phyloP scores from a whole-genome alignment of 2,888 invertebrate species.

The Melanargia galathea region DNA sequence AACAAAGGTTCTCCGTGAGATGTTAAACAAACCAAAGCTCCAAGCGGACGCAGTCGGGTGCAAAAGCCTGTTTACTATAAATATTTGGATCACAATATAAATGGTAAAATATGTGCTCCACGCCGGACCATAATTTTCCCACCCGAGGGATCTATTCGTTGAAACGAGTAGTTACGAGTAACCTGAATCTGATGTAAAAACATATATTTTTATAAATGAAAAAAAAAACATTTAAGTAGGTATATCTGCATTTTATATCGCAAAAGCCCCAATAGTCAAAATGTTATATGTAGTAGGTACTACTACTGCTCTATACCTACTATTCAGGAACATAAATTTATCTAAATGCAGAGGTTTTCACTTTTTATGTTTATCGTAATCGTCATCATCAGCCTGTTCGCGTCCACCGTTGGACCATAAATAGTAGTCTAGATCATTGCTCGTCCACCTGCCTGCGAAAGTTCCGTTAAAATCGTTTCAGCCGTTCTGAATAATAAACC shows the following conservation, averaged over 20 bases:
- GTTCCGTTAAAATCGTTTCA: too few species aligned
- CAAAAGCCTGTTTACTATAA: background rate
- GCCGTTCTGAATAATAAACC: too few species aligned
- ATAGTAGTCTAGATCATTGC: too few species aligned
- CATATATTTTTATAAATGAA: constrained; percentile 7
- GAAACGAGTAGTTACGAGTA: too few species aligned
- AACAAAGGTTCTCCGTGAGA: too few species aligned
- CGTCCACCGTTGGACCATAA: too few species aligned
- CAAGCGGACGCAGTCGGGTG: too few species aligned
- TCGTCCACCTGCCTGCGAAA: too few species aligned
- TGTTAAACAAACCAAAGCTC: too few species aligned
- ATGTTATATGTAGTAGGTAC: background rate
- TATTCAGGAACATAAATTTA: background rate
- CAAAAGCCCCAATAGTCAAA: background rate
- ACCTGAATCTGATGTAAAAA: constrained; percentile 8
- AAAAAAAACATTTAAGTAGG: background rate
- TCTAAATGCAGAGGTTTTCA: too few species aligned
- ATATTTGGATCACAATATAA: constrained; percentile 9
- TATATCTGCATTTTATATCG: background rate
- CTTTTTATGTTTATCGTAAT: too few species aligned
- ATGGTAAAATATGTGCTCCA: constrained; percentile 4
- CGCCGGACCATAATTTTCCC: constrained; percentile 10
- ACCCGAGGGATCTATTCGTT: constrained; percentile 11
- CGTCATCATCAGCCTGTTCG: too few species aligned
- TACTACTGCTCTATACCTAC: background rate